Evolutionary conservation across 2,797 vertebrate genomes (phyloP), one percentile per base, ranked within the genome.

Genomic region (Onychomys torridus): DNA sequence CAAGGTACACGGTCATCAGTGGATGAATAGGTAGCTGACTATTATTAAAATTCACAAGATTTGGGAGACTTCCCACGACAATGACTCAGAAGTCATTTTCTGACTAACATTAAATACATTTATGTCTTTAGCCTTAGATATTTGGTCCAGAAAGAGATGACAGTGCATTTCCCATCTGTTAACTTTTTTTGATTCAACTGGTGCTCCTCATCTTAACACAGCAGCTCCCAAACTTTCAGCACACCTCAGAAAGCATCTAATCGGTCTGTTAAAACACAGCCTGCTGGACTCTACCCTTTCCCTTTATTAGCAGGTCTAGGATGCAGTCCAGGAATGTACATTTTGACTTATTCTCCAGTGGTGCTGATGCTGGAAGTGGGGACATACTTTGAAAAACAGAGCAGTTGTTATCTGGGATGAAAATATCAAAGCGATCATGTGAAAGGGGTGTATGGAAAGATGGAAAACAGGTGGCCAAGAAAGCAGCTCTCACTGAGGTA

Each of bases 71-170:
- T 91, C 69, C 10, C 25, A 40, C 34, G 52, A 95, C 23, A 52
- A 93, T 55, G 19, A 83, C 46, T 95, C 55, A 96, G 13, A 65
- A 85, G 46, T 88, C 29, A 12, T 67, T 78, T 88, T 29, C 14
- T 61, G 43, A 12, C 57, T 92, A 77, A 91, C 13, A 57, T 87
- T 82, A 95, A 93, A 93, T 86, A 4, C 32, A 69, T 85, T 77
- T 95, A 90, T 96, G 91, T 95, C 12, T 94, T 91, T 90, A n/a
- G 4, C 71, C 93, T 89, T n/a, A 83, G 25, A 67, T 25, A 91
- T 57, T 82, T 91, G 79, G 17, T 37, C 61, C 59, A 82, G 29
- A 96, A 57, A 89, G 10, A 84, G 17, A 95, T 37, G 78, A 82
- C 2, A 84, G 32, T 71, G 1, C 55, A 92, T 87, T 49, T 8